Evolutionary conservation across 2,113 vertebrate genomes (phyloP).

Genomic region (Probosciger aterrimus): DNA sequence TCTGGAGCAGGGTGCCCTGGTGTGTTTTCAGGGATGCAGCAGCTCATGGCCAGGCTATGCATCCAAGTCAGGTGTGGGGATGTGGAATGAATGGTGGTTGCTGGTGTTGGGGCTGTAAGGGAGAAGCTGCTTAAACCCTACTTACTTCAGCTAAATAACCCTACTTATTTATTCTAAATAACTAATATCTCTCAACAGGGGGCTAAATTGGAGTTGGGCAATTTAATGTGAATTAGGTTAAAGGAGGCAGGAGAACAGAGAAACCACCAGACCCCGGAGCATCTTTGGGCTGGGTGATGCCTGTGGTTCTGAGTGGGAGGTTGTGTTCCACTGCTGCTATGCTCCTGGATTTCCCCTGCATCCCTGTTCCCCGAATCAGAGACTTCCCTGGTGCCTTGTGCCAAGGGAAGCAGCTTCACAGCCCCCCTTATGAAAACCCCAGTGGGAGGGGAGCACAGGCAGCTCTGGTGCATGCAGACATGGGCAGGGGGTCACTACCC

Average conservation of each 20-base stretch:
- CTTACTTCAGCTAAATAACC: not conserved
- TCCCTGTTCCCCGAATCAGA: not conserved
- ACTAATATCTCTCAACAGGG: not conserved
- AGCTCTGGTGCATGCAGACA: fast-evolving
- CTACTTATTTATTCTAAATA: not conserved
- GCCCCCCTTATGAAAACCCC: not conserved
- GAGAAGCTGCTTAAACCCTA: not conserved
- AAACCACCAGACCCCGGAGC: not conserved
- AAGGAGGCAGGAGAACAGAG: not conserved
- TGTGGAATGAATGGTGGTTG: fast-evolving
- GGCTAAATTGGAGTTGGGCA: not conserved
- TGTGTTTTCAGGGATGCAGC: not conserved
- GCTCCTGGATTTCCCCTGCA: not conserved
- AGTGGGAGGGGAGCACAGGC: not conserved
- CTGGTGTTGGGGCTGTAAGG: not conserved
- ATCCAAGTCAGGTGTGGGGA: not conserved
- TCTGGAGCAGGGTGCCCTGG: not conserved
- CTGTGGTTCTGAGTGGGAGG: fast-evolving
- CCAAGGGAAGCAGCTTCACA: not conserved
- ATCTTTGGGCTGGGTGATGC: not conserved
- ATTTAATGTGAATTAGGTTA: not conserved
- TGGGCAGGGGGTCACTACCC: not conserved
- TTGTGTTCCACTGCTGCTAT: not conserved
- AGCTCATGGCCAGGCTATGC: fast-evolving
- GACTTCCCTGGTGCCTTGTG: not conserved